Evolutionary conservation across 92 coral and sea anemone species (phyloP).

Genomic region (Pocillopora meandrina): DNA sequence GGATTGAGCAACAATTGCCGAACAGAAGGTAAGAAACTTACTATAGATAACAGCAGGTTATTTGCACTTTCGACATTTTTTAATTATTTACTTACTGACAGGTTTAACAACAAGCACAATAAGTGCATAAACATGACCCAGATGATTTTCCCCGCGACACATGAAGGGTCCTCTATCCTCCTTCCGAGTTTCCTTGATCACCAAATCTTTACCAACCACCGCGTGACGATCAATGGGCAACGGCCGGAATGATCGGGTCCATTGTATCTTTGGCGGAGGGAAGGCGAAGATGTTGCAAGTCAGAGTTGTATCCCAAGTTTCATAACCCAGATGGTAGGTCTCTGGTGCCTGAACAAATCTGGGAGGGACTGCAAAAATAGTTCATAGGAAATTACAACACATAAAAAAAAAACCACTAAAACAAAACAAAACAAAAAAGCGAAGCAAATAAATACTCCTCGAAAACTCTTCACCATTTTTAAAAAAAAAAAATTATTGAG

Average conservation of each 20-base stretch:
- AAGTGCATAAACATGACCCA: slow-evolving; percentile 70
- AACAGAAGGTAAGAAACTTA: too few relatives aligned
- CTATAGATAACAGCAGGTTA: too few relatives aligned
- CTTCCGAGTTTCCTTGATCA: slow-evolving; percentile 50
- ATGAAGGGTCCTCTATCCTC: slow-evolving; percentile 76
- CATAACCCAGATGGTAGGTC: slow-evolving; percentile 62
- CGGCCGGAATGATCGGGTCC: slow-evolving; percentile 68
- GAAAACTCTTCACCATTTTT: too few relatives aligned
- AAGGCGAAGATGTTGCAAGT: slow-evolving; percentile 77
- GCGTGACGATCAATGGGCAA: slow-evolving; percentile 65
- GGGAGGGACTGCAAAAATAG: slow-evolving; percentile 64
- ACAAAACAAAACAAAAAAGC: too few relatives aligned
- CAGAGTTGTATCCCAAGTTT: slow-evolving; percentile 78
- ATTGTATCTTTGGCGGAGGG: slow-evolving; percentile 65
- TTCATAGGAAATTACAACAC: background rate
- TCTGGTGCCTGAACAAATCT: slow-evolving; percentile 61
- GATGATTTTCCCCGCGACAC: slow-evolving; percentile 76
- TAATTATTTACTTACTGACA: slow-evolving; percentile 59
- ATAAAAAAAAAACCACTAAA: too few relatives aligned
- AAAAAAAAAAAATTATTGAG: too few relatives aligned
- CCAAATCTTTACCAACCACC: slow-evolving; percentile 56
- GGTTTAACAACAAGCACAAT: slow-evolving; percentile 75
- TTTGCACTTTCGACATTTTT: too few relatives aligned
- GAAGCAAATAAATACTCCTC: too few relatives aligned
- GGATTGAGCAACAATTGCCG: too few relatives aligned